phyloP scores from a whole-genome alignment of 2,888 invertebrate species.

The Mythimna vitellina region DNA sequence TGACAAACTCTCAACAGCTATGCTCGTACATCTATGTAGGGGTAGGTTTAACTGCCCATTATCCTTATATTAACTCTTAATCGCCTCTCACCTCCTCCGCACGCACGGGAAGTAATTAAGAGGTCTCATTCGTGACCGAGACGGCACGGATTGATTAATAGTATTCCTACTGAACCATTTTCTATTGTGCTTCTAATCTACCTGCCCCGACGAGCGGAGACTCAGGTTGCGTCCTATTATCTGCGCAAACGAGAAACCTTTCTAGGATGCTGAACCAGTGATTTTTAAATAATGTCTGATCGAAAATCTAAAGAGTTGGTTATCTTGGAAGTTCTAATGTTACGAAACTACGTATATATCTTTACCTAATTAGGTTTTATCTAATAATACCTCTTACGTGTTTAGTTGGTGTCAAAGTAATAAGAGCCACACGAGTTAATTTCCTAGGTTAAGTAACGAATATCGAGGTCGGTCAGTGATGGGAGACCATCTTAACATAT shows the following conservation, averaged over 20 bases:
- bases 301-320: constrained; percentile 10
- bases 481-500: too few species aligned
- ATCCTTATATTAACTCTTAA: constrained; percentile 45
- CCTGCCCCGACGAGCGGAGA: constrained; percentile 14
- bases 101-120: constrained; percentile 47
- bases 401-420: neutral
- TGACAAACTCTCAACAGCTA: too few species aligned
- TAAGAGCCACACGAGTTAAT: too few species aligned
- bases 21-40: neutral
- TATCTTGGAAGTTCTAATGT: constrained; percentile 2
- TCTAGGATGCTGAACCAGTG: constrained; percentile 16
- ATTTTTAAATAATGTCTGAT: constrained; percentile 16
- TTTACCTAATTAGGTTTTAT: neutral
- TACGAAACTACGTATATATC: neutral
- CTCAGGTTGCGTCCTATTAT: constrained; percentile 32
- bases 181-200: constrained; percentile 51
- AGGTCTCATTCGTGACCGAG: constrained; percentile 35
- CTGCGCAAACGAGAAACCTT: constrained; percentile 26
- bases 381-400: neutral
- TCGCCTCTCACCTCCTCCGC: constrained; percentile 29
- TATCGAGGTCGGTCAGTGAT: too few species aligned
- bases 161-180: constrained; percentile 40
- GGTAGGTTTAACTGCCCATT: constrained; percentile 34
- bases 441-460: too few species aligned
- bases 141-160: constrained; percentile 63